A percentile compares a stretch with the other conserved stretches of the same genome.
These are phyloP conservation scores for Hermaeophaga mercurialis DNA, from an alignment of 2,888 invertebrate species.

Conservation along the genomic window DNA sequence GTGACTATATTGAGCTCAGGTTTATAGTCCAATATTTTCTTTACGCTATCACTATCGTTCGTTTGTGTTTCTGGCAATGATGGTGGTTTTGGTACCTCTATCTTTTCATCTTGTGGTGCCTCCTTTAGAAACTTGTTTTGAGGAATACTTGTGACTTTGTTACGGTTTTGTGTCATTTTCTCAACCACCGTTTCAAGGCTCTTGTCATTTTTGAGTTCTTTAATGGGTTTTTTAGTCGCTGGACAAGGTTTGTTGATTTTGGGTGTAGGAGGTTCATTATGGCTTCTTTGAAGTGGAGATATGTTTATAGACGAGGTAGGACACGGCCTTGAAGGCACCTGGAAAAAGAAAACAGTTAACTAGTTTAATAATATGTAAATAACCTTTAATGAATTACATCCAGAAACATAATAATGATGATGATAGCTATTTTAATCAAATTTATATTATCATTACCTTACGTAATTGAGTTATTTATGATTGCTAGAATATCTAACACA, in stretches of 20 bases:
- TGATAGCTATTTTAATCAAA: too few species aligned
- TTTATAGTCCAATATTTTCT: conserved; percentile 3
- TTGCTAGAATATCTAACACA: too few species aligned
- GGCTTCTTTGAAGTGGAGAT: conserved; percentile 26
- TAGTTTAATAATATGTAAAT: neutral
- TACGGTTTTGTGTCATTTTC: conserved; percentile 52
- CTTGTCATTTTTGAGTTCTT: conserved; percentile 50
- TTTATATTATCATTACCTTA: too few species aligned
- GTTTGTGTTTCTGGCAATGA: neutral
- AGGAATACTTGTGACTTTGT: conserved; percentile 43
- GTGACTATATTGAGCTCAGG: conserved; percentile 7
- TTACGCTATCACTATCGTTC: neutral
- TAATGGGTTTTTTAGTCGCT: conserved; percentile 32
- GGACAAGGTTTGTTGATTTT: conserved; percentile 28
- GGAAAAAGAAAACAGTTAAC: conserved; percentile 7
- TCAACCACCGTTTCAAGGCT: conserved; percentile 54
- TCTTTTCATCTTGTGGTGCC: conserved; percentile 5
- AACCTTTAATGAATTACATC: too few species aligned
- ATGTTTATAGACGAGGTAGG: conserved; percentile 27
- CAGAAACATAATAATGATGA: too few species aligned
- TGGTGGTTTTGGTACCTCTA: neutral
- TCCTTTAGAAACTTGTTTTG: neutral
- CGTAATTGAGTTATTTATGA: too few species aligned
- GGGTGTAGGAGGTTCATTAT: conserved; percentile 19
- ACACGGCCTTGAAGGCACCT: conserved; percentile 31